Conservation (phyloP, 2,113 vertebrate species). For the Cinclus mexicanus region DNA sequence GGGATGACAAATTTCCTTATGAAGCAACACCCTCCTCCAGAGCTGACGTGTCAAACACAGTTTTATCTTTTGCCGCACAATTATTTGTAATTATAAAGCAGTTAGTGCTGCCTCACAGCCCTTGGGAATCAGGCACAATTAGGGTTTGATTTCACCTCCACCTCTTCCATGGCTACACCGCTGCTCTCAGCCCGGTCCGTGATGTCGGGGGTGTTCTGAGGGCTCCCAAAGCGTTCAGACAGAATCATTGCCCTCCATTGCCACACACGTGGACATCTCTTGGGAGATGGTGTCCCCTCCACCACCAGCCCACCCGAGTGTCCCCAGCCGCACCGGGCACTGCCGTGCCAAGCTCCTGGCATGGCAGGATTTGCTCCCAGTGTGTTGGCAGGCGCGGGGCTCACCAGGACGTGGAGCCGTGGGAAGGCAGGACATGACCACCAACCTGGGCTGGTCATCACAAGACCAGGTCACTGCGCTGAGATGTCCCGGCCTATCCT, state of each 20-base stretch:
- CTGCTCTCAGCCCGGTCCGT: rapidly evolving
- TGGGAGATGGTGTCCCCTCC: background rate
- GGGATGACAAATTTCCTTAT: background rate
- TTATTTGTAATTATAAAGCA: background rate
- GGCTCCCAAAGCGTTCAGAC: rapidly evolving
- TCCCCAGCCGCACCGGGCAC: background rate
- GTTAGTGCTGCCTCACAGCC: background rate
- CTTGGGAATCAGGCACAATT: background rate
- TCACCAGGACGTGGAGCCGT: rapidly evolving
- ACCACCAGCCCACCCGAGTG: rapidly evolving
- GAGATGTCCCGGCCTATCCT: background rate
- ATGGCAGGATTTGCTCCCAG: rapidly evolving
- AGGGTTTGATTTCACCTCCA: background rate
- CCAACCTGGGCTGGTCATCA: background rate
- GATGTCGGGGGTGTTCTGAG: background rate
- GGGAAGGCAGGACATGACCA: background rate
- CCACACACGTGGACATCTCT: rapidly evolving
- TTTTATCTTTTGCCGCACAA: background rate
- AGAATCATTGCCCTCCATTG: background rate
- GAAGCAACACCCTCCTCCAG: background rate
- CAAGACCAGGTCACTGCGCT: background rate
- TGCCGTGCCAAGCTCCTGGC: background rate
- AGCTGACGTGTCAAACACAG: background rate
- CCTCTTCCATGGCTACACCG: rapidly evolving
- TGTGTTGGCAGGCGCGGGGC: rapidly evolving